A percentile compares a stretch with the other conserved stretches of the same genome.
Evolutionary conservation across 2,888 invertebrate species (phyloP).

Genomic region (Mylabris sibirica): DNA sequence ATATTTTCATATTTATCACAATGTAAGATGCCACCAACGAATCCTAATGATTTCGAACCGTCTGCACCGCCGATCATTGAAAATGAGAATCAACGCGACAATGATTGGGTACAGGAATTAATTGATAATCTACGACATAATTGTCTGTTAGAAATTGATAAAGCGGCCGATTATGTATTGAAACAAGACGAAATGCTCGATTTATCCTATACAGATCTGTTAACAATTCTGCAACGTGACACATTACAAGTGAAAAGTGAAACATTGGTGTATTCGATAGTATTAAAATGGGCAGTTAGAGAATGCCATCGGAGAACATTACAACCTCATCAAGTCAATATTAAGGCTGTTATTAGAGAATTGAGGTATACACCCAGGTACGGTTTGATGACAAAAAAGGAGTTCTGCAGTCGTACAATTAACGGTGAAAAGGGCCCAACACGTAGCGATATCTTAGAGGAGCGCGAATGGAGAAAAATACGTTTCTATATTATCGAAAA

Average conservation of each 20-base stretch:
- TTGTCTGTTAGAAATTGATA: slow-evolving; percentile 71
- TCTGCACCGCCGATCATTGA: slow-evolving; percentile 58
- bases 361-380: slow-evolving; percentile 64
- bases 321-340: slow-evolving; percentile 63
- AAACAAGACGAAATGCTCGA: slow-evolving; percentile 68
- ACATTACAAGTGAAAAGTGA: slow-evolving; percentile 73
- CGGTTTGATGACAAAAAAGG: slow-evolving; percentile 70
- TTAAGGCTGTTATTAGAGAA: slow-evolving; percentile 62
- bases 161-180: slow-evolving; percentile 65
- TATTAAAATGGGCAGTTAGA: slow-evolving; percentile 69
- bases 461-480: slow-evolving; percentile 62
- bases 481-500: slow-evolving; percentile 54
- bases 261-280: slow-evolving; percentile 67
- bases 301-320: slow-evolving; percentile 66
- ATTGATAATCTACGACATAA: slow-evolving; percentile 72
- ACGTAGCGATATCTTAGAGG: slow-evolving; percentile 64
- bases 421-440: slow-evolving; percentile 60
- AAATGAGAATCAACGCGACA: slow-evolving; percentile 49
- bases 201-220: slow-evolving; percentile 70
- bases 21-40: slow-evolving; percentile 50
- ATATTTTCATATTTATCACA: slow-evolving; percentile 67
- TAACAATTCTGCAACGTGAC: slow-evolving; percentile 72
- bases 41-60: slow-evolving; percentile 51
- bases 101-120: slow-evolving; percentile 56
- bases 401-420: slow-evolving; percentile 62